These are phyloP conservation scores for Triplophysa yarkandensis DNA, from an alignment of 2,797 vertebrate species.

Conservation along the genomic window DNA sequence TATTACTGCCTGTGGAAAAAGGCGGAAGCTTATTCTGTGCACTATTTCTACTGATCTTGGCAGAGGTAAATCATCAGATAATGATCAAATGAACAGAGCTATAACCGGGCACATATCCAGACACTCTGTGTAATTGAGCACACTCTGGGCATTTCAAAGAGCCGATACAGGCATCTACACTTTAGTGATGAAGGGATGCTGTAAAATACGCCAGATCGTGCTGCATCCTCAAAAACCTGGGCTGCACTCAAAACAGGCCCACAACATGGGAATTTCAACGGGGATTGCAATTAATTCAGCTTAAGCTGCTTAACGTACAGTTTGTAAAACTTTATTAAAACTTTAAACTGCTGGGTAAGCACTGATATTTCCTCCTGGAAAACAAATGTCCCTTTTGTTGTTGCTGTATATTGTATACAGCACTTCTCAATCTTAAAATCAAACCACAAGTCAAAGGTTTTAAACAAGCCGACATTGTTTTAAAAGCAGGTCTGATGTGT, in stretches of 20 bases:
- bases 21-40: background rate
- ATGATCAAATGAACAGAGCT: background rate
- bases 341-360: background rate
- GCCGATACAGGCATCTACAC: background rate
- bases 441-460: background rate
- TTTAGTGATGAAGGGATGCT: background rate
- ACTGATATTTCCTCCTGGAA: background rate
- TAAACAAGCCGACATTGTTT: background rate
- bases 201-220: background rate
- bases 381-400: background rate
- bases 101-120: slow-evolving; percentile 3
- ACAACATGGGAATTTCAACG: background rate
- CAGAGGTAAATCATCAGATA: background rate
- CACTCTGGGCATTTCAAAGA: background rate
- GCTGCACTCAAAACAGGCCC: background rate
- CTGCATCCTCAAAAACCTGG: background rate
- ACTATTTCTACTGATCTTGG: background rate
- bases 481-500: background rate
- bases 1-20: background rate
- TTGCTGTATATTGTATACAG: background rate
- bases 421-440: background rate
- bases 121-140: background rate
- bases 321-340: background rate
- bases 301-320: background rate
- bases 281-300: background rate